Percentiles rank a stretch among this genome's conserved stretches.
These are phyloP conservation scores for Hydra vulgaris DNA, from an alignment of 30 jellyfish, hydroid and myxozoan species.

Conservation along the genomic window DNA sequence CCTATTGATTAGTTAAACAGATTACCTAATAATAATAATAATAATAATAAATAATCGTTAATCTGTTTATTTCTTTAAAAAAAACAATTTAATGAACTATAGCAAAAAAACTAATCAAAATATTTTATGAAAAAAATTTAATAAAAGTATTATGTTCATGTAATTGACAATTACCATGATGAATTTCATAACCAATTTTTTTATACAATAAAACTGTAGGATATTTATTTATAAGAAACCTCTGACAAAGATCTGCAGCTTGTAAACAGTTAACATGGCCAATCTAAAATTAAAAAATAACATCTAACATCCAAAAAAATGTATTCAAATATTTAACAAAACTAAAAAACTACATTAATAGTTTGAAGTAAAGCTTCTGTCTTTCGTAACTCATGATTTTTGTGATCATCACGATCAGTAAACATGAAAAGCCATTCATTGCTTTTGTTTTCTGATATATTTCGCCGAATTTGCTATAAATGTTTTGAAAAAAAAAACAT, in stretches of 20 bases:
- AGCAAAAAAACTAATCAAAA: too few species aligned
- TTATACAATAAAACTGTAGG: conserved; percentile 64
- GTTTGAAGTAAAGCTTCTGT: conserved; percentile 50
- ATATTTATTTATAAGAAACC: conserved; percentile 46
- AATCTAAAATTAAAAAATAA: conserved; percentile 35
- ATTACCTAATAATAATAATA: too few species aligned
- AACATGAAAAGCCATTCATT: conserved; percentile 75
- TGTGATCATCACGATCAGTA: conserved; percentile 29
- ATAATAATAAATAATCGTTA: too few species aligned
- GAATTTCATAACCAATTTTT: conserved; percentile 83
- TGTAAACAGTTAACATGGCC: conserved; percentile 49
- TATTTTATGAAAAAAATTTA: too few species aligned
- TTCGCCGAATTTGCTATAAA: conserved; percentile 29
- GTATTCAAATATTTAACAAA: not conserved
- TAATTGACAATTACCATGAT: conserved; percentile 79
- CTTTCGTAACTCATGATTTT: conserved; percentile 58
- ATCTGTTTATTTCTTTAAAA: too few species aligned
- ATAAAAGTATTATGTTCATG: too few species aligned
- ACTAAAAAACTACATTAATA: conserved; percentile 34
- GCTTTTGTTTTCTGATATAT: conserved; percentile 27
- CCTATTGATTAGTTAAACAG: too few species aligned
- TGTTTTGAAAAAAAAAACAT: too few species aligned
- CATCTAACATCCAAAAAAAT: not conserved
- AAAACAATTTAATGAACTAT: too few species aligned
- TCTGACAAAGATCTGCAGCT: conserved; percentile 34